Evolutionary conservation across 2,797 vertebrate genomes (phyloP).

Genomic region (Lithobates pipiens): DNA sequence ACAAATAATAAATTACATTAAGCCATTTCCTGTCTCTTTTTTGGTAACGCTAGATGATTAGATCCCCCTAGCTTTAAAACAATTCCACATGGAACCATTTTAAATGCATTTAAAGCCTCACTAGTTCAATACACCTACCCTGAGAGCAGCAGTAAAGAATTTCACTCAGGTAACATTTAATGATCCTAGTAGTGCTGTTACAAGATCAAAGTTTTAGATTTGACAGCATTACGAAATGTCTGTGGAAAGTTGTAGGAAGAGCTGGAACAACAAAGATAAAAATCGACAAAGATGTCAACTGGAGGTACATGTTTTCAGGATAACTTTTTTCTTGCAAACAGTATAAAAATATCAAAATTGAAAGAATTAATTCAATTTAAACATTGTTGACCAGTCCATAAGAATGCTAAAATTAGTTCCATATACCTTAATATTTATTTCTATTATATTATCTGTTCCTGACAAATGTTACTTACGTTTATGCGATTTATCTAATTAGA

Average conservation of each 20-base stretch:
- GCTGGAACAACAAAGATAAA: constrained; percentile 56
- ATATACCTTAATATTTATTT: neutral
- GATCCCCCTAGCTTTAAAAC: constrained; percentile 44
- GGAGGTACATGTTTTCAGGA: constrained; percentile 24
- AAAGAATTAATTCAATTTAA: constrained; percentile 40
- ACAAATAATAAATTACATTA: constrained; percentile 47
- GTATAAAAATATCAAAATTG: constrained; percentile 13
- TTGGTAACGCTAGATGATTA: constrained; percentile 45
- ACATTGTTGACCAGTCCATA: constrained; percentile 25
- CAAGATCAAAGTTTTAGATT: constrained; percentile 57
- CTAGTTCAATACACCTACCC: constrained; percentile 53
- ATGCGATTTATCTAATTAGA: too few relatives aligned
- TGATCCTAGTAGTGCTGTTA: constrained; percentile 56
- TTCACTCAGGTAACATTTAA: constrained; percentile 60
- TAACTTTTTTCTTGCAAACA: constrained; percentile 3
- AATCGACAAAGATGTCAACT: constrained; percentile 53
- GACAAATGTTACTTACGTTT: too few relatives aligned
- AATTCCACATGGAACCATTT: constrained; percentile 54
- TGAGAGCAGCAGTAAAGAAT: constrained; percentile 55
- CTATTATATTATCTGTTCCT: neutral
- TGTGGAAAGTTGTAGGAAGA: constrained; percentile 51
- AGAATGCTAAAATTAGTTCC: neutral
- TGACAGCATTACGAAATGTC: constrained; percentile 56
- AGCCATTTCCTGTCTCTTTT: constrained; percentile 45
- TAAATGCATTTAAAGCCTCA: constrained; percentile 54